phyloP scores from a whole-genome alignment of 2,797 vertebrate species.

The Nasua narica region DNA sequence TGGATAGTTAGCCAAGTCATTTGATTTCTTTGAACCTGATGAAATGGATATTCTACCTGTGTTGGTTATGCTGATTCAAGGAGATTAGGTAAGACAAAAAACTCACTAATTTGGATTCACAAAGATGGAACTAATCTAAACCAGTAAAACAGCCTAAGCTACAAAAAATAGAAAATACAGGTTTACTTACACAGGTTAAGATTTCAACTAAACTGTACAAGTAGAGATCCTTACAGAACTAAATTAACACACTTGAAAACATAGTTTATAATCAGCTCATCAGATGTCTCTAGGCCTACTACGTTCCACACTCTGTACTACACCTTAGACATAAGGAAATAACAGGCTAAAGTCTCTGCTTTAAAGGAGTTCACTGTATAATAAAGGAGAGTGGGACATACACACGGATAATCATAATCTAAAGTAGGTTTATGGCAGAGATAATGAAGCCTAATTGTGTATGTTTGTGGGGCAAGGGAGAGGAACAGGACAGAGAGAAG shows the following conservation, averaged over 20 bases:
- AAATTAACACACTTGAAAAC: background rate
- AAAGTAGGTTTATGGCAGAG: background rate
- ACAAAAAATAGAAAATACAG: constrained; percentile 18
- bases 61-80: background rate
- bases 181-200: constrained; percentile 9
- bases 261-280: background rate
- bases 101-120: background rate
- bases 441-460: background rate
- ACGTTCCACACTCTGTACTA: background rate
- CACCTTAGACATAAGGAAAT: background rate
- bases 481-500: background rate
- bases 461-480: background rate
- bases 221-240: background rate
- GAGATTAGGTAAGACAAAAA: background rate
- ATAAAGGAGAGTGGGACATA: background rate
- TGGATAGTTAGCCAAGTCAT: background rate
- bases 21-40: constrained; percentile 24
- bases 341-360: background rate
- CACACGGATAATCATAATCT: background rate
- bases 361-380: constrained; percentile 24
- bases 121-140: constrained; percentile 20
- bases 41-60: constrained; percentile 22
- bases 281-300: background rate
- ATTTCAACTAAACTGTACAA: constrained; percentile 11
- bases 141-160: background rate